phyloP scores from a whole-genome alignment of 1,140 invertebrate species.

The Tetranychus urticae region DNA sequence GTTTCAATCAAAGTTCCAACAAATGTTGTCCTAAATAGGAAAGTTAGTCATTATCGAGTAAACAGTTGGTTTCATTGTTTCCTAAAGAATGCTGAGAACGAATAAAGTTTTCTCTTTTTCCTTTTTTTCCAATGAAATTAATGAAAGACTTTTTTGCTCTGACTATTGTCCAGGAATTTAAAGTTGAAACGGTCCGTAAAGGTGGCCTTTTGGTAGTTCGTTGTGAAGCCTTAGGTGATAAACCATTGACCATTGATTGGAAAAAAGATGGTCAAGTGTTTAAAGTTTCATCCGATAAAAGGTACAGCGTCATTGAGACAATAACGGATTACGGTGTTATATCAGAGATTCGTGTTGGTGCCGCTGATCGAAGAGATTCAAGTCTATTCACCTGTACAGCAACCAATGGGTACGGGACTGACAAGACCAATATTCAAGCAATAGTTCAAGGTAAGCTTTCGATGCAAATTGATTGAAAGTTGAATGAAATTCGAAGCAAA shows the following conservation, averaged over 20 bases:
- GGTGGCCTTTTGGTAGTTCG: conserved; percentile 10
- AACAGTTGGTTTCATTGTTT: too few species aligned
- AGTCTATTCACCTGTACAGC: conserved; percentile 81
- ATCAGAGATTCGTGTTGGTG: conserved; percentile 27
- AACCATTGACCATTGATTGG: conserved; percentile 64
- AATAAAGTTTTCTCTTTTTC: too few species aligned
- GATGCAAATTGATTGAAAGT: neutral
- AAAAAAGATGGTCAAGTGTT: conserved; percentile 15
- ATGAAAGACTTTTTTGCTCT: neutral
- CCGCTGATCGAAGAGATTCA: conserved; percentile 40
- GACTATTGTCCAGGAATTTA: conserved; percentile 32
- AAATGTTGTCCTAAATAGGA: too few species aligned
- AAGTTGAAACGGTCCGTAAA: conserved; percentile 36
- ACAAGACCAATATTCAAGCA: conserved; percentile 82
- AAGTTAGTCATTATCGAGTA: too few species aligned
- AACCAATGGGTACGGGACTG: conserved; percentile 81
- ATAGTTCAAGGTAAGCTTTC: conserved; percentile 54
- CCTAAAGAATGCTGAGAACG: too few species aligned
- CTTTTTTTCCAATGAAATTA: neutral
- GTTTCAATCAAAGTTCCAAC: too few species aligned
- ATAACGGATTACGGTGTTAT: conserved; percentile 33
- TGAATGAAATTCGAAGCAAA: conserved; percentile 25
- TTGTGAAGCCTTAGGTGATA: conserved; percentile 54
- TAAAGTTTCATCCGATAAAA: neutral
- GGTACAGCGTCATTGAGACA: neutral